phyloP scores from a whole-genome alignment of 2,888 invertebrate genomes.

The Parnassius apollo region DNA sequence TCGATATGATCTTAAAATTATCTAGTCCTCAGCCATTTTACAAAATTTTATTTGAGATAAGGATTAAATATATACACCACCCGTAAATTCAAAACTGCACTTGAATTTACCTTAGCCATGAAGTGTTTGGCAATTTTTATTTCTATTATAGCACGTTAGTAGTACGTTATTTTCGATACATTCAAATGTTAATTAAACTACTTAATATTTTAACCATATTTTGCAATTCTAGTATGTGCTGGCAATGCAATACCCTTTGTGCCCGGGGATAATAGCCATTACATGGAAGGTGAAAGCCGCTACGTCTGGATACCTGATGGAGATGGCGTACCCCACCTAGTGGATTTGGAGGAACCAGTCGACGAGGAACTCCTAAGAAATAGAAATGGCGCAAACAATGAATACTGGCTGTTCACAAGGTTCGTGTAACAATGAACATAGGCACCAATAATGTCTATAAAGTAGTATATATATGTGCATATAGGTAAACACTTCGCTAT shows the following conservation, averaged over 20 bases:
- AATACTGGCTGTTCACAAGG: constrained; percentile 55
- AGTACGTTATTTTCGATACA: constrained; percentile 1
- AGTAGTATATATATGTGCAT: too few species aligned
- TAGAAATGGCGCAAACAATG: constrained; percentile 51
- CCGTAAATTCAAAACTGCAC: neutral
- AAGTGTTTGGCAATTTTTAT: constrained; percentile 40
- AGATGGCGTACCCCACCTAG: constrained; percentile 48
- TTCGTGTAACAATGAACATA: constrained; percentile 9
- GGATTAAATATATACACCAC: constrained; percentile 18
- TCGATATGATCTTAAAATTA: neutral
- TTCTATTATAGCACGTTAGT: constrained; percentile 43
- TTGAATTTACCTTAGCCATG: constrained; percentile 32
- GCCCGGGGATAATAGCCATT: constrained; percentile 56
- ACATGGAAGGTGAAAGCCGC: constrained; percentile 53
- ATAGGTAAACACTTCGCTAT: too few species aligned
- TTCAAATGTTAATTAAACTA: neutral
- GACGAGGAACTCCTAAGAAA: constrained; percentile 33
- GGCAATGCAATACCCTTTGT: constrained; percentile 40
- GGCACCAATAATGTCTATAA: too few species aligned
- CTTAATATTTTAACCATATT: neutral
- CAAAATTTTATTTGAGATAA: constrained; percentile 6
- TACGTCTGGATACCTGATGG: constrained; percentile 61
- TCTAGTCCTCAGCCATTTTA: neutral
- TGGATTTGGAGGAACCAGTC: constrained; percentile 48
- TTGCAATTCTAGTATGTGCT: constrained; percentile 38